Evolutionary conservation across 2,797 vertebrate species (phyloP).

Genomic region (Chiloscyllium punctatum): DNA sequence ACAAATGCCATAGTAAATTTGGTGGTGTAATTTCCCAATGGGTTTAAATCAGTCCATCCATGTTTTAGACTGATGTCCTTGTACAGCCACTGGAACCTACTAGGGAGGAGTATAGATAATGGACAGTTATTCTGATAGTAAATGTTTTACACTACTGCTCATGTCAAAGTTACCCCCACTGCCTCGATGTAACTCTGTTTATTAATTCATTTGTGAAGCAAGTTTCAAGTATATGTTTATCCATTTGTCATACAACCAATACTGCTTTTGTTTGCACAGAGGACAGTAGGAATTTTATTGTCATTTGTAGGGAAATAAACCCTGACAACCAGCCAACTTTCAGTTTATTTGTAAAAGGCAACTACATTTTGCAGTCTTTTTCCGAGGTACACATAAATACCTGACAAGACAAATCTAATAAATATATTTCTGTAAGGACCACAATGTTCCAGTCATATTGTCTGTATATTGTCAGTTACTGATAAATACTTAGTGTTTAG

Average conservation of each 20-base stretch:
- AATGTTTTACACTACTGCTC: background rate
- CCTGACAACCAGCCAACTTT: conserved; percentile 7
- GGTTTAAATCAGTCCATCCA: background rate
- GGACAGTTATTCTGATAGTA: background rate
- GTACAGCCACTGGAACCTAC: background rate
- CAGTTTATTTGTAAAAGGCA: conserved; percentile 19
- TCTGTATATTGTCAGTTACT: conserved; percentile 53
- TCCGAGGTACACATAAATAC: background rate
- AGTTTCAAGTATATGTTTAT: background rate
- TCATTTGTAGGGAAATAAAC: background rate
- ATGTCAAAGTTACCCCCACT: background rate
- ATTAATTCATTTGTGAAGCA: background rate
- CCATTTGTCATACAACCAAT: background rate
- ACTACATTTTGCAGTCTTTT: conserved; percentile 22
- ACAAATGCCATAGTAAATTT: background rate
- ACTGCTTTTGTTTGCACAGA: background rate
- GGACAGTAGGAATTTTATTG: background rate
- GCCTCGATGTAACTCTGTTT: background rate
- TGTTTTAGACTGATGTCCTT: background rate
- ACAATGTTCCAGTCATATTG: conserved; percentile 42
- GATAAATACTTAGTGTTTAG: conserved; percentile 51
- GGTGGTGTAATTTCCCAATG: background rate
- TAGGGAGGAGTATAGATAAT: background rate
- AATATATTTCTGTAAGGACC: background rate
- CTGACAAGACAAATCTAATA: conserved; percentile 16